phyloP scores from a whole-genome alignment of 2,113 vertebrate species.

The Carassius carassius region DNA sequence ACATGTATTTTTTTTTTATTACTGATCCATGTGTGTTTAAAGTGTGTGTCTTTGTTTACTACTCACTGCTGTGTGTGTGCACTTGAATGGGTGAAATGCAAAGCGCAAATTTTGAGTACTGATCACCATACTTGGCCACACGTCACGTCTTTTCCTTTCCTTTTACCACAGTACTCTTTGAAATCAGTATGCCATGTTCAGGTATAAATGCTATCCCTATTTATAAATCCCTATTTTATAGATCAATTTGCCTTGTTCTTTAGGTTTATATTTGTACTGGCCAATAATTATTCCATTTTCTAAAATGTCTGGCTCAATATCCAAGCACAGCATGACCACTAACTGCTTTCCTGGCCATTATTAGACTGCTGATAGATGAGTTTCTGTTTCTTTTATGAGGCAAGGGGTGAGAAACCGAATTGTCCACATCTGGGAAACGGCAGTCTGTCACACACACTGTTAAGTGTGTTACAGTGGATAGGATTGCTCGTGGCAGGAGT shows the following conservation, averaged over 20 bases:
- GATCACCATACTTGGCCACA: too few species aligned
- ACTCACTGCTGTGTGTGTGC: too few species aligned
- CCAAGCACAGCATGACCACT: conserved; percentile 23
- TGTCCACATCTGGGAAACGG: neutral
- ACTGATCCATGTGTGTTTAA: too few species aligned
- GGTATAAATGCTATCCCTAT: neutral
- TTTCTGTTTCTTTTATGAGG: conserved; percentile 34
- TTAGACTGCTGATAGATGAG: conserved; percentile 25
- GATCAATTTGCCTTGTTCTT: conserved; percentile 5
- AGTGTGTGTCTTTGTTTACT: too few species aligned
- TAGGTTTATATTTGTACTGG: conserved; percentile 3
- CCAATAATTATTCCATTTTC: conserved; percentile 36
- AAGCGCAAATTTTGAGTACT: too few species aligned
- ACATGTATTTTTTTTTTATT: neutral
- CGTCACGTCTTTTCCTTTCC: too few species aligned
- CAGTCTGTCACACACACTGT: conserved; percentile 33
- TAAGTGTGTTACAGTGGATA: conserved; percentile 34
- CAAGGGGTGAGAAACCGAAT: conserved; percentile 32
- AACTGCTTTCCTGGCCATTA: conserved; percentile 24
- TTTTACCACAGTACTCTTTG: too few species aligned
- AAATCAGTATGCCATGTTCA: neutral
- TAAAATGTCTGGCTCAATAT: conserved; percentile 30
- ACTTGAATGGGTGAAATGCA: too few species aligned
- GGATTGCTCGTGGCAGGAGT: conserved; percentile 42
- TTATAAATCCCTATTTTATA: neutral